These are phyloP conservation scores for Cecropterus lyciades DNA, from an alignment of 1,140 invertebrate species.

Conservation along the genomic window DNA sequence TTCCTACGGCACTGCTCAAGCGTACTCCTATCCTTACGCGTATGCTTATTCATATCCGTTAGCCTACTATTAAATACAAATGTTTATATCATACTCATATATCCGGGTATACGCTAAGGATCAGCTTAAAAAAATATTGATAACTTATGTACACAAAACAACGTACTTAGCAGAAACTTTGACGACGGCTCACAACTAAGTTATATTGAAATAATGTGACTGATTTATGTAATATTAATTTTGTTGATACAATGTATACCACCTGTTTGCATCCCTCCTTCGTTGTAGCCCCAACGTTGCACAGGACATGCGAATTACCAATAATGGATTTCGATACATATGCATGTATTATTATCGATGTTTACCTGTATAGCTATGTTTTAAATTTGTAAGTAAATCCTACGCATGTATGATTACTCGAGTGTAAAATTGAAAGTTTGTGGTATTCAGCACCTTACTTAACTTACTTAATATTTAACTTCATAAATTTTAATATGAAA, in stretches of 20 bases:
- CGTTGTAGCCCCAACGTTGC: too few species aligned
- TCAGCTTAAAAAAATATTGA: too few species aligned
- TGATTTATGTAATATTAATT: too few species aligned
- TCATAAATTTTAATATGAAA: neutral
- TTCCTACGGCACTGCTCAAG: slow-evolving; percentile 59
- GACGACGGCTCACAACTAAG: too few species aligned
- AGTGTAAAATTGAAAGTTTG: too few species aligned
- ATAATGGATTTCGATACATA: neutral
- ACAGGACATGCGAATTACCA: neutral
- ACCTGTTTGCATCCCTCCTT: too few species aligned
- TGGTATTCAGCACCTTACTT: too few species aligned
- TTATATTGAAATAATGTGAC: too few species aligned
- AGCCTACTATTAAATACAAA: slow-evolving; percentile 44
- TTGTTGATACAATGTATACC: too few species aligned
- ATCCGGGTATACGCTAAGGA: neutral
- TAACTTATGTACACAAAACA: neutral
- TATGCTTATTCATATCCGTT: slow-evolving; percentile 72
- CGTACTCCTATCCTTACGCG: slow-evolving; percentile 72
- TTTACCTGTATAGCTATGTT: neutral
- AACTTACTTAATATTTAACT: too few species aligned
- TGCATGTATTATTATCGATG: slow-evolving; percentile 3
- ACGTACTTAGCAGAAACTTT: too few species aligned
- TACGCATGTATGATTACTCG: too few species aligned
- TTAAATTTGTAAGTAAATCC: neutral
- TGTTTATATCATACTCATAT: neutral